These are phyloP conservation scores for Clavelina lepadiformis DNA, from an alignment of 23 tunicate genomes.

Conservation along the genomic window DNA sequence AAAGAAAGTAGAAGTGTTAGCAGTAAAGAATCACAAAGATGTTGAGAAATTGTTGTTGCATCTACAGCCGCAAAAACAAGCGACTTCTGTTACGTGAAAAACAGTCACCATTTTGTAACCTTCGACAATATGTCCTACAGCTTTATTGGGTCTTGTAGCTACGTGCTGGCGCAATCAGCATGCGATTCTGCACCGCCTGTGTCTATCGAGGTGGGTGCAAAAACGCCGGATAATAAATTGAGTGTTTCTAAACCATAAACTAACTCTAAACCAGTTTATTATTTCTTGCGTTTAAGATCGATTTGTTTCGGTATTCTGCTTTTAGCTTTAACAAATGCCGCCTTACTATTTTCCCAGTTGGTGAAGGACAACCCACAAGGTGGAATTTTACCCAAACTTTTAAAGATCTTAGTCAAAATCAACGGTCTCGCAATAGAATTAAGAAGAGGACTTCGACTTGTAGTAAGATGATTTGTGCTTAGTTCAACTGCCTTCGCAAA, in stretches of 20 bases:
- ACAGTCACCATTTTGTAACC: slow-evolving; percentile 33
- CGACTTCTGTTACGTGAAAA: slow-evolving; percentile 17
- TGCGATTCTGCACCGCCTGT: slow-evolving; percentile 19
- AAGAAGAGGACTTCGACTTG: slow-evolving; percentile 22
- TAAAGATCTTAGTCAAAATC: slow-evolving; percentile 12
- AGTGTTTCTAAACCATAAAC: too few species aligned
- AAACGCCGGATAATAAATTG: too few species aligned
- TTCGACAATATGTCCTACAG: slow-evolving; percentile 22
- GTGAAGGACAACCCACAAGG: slow-evolving; percentile 18
- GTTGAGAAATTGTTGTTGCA: too few species aligned
- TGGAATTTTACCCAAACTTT: slow-evolving; percentile 16
- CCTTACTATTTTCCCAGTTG: slow-evolving; percentile 19
- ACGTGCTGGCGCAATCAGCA: slow-evolving; percentile 11
- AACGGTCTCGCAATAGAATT: slow-evolving; percentile 18
- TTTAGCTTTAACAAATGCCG: too few species aligned
- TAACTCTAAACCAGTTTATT: too few species aligned
- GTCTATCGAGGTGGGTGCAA: slow-evolving; percentile 36
- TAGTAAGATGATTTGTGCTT: too few species aligned
- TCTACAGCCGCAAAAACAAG: slow-evolving; percentile 26
- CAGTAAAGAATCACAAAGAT: too few species aligned
- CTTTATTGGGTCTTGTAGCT: slow-evolving; percentile 36
- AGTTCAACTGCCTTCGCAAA: too few species aligned
- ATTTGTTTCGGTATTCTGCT: too few species aligned
- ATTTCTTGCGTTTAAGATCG: too few species aligned
- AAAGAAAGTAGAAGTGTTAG: too few species aligned